A percentile compares a stretch with the other conserved stretches of the same genome.
Evolutionary conservation across 2,113 vertebrate genomes (phyloP).

Genomic region (Callionymus lyra): DNA sequence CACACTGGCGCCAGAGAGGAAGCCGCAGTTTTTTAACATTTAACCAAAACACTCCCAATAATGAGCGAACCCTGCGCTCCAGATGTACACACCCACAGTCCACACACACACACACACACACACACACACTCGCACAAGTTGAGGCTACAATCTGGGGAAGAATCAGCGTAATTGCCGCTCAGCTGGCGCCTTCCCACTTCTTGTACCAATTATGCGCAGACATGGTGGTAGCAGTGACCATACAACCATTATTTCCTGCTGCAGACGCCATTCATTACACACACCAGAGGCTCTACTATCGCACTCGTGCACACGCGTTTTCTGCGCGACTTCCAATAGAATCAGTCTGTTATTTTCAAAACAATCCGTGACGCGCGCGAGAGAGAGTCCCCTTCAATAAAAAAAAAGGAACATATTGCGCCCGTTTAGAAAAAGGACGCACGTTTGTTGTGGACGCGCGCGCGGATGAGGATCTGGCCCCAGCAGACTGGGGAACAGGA

Average conservation of each 20-base stretch:
- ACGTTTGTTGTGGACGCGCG: too few species aligned
- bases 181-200: slow-evolving; percentile 79
- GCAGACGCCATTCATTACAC: slow-evolving; percentile 62
- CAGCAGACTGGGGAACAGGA: slow-evolving; percentile 11
- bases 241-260: slow-evolving; percentile 64
- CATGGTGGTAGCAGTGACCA: slow-evolving; percentile 62
- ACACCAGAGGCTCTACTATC: slow-evolving; percentile 46
- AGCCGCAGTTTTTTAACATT: slow-evolving; percentile 94
- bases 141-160: slow-evolving; percentile 69
- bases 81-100: slow-evolving; percentile 77
- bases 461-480: too few species aligned
- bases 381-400: too few species aligned
- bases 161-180: slow-evolving; percentile 69
- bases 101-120: slow-evolving; percentile 35
- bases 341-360: background rate
- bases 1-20: slow-evolving; percentile 96
- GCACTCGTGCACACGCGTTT: slow-evolving; percentile 20
- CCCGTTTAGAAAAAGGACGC: too few species aligned
- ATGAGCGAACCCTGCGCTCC: slow-evolving; percentile 87
- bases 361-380: too few species aligned
- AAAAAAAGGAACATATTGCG: too few species aligned
- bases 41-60: slow-evolving; percentile 92
- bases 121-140: slow-evolving; percentile 59
- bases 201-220: slow-evolving; percentile 76
- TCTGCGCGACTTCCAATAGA: too few species aligned